Conservation (phyloP, 2,797 vertebrate genomes). For the Erithacus rubecula region DNA sequence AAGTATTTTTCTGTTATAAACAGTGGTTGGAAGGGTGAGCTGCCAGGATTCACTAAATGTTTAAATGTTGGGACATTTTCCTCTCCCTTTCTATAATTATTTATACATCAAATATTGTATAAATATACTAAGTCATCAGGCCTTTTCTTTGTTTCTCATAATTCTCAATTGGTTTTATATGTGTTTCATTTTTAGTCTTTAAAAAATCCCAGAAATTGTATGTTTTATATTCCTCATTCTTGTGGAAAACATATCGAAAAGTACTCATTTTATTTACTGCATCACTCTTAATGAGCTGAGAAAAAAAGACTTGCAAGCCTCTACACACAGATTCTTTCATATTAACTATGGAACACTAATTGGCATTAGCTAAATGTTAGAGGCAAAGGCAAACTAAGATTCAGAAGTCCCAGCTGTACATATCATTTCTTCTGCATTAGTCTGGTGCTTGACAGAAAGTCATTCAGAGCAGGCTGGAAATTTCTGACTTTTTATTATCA, state of each 20-base stretch:
- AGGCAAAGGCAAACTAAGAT: background rate
- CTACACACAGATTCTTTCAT: background rate
- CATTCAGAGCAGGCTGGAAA: background rate
- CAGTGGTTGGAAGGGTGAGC: background rate
- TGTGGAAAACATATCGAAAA: background rate
- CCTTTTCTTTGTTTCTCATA: background rate
- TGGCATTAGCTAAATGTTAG: background rate
- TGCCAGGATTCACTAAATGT: background rate
- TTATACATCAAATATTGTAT: background rate
- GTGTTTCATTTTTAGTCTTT: background rate
- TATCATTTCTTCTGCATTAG: background rate
- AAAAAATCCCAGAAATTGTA: accelerated
- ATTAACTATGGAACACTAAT: background rate
- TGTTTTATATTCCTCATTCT: background rate
- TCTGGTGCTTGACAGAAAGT: background rate
- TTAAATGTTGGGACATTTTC: background rate
- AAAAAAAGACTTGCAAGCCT: background rate
- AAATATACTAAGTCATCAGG: background rate
- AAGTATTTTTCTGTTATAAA: background rate
- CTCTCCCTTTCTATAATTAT: background rate
- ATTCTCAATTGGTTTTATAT: background rate
- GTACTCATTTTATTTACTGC: background rate
- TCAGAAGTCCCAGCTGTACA: background rate
- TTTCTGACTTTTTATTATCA: background rate
- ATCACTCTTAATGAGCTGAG: background rate